A percentile compares a stretch with the other conserved stretches of the same genome.
Conservation (phyloP, 2,797 vertebrate genomes). For the Coregonus suidteri region DNA sequence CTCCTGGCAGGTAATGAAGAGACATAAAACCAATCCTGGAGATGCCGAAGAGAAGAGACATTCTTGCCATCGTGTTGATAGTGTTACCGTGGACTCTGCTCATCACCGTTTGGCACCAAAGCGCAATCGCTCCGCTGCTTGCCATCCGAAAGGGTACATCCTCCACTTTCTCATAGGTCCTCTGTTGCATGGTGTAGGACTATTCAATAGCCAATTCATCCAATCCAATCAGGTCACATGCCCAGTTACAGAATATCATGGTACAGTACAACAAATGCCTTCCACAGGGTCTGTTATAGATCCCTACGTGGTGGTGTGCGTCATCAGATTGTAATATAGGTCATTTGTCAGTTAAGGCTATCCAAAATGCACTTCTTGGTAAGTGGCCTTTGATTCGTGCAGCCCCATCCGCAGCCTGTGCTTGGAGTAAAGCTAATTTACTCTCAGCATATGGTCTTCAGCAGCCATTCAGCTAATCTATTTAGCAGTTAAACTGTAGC, state of each 20-base stretch:
- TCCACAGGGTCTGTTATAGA: neutral
- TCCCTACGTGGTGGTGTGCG: neutral
- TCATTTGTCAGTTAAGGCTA: neutral
- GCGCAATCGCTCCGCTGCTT: constrained; percentile 92
- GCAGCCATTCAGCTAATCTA: neutral
- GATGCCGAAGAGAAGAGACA: constrained; percentile 99
- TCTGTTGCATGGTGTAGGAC: neutral
- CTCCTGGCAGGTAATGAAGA: constrained; percentile 89
- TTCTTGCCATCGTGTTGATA: constrained; percentile 97
- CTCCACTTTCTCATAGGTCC: constrained; percentile 22
- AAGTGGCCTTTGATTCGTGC: neutral
- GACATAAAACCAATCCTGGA: constrained; percentile 94
- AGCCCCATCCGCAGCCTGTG: neutral
- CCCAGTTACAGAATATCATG: neutral
- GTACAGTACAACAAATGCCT: neutral
- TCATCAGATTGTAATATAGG: neutral
- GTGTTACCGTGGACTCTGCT: constrained; percentile 99
- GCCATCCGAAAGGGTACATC: constrained; percentile 93
- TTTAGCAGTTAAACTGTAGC: constrained; percentile 2
- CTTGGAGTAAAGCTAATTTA: neutral
- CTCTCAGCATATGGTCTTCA: neutral
- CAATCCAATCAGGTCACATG: neutral
- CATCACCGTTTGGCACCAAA: constrained; percentile 99
- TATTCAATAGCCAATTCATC: neutral
- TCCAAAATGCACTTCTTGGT: neutral